Evolutionary conservation across 2,113 vertebrate genomes (phyloP), one percentile per base, ranked within the genome.

Genomic region (Proteles cristata): DNA sequence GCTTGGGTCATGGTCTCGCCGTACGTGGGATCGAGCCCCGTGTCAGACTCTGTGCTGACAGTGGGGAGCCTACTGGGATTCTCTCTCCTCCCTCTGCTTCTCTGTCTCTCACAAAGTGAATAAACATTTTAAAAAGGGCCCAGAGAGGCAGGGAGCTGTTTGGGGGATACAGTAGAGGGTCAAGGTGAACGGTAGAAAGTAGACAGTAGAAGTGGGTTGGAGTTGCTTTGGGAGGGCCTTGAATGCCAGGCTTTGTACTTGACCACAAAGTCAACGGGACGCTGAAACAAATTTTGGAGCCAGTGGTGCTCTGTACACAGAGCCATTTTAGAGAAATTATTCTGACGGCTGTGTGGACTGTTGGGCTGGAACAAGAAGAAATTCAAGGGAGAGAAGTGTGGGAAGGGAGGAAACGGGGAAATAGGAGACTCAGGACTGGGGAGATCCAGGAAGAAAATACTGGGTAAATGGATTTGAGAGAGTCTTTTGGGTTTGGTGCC

Each of bases 251-350:
- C 25, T 43, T 31, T 45, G 48, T 58, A 76, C 31, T 80, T 94
- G 39, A 35, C 15, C 50, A 87, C 80, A 77, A 82, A 82, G 53
- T 31, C 63, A 84, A 33, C 7, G 93, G 74, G 69, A 58, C 26
- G 28, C 35, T 48, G 31, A 84, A 71, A 61, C 35, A 93, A 92
- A 11, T 53, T 82, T 69, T 84, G 58, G 73, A 71, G 35, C 8
- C 35, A 26, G 86, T 17, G 53, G 58, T 90, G 68, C 53, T 90
- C 48, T 88, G 50, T 58, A n/a, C 4, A 11, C 31, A 71, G 33
- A 88, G 43, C 31, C 11, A 45, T 94, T 81, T 90, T 88, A 61
- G 88, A 61, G 90, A 86, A 26, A 63, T 88, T 84, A n/a, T 77
- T 85, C 66, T 65, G 71, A 80, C 73, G 45, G 23, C 11, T 28